Percentiles rank a stretch among this genome's conserved stretches.
phyloP scores from a whole-genome alignment of 1,140 invertebrate genomes.

The Drosophila arizonae region DNA sequence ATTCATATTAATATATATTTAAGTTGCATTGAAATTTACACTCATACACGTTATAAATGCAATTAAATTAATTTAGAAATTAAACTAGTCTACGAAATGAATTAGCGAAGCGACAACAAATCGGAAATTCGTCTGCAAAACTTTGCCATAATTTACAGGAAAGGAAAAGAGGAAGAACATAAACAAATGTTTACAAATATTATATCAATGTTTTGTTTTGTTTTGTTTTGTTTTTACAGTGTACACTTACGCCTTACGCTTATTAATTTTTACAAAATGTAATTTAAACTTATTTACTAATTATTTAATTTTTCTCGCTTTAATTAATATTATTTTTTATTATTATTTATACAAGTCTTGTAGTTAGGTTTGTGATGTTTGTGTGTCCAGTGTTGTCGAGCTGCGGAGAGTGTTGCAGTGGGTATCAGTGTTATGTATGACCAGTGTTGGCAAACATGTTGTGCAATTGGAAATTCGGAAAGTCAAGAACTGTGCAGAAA shows the following conservation, averaged over 20 bases:
- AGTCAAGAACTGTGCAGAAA: constrained; percentile 65
- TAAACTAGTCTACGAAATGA: constrained; percentile 74
- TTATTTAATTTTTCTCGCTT: constrained; percentile 58
- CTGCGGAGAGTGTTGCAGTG: constrained; percentile 43
- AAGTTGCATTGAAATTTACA: constrained; percentile 71
- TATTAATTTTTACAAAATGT: constrained; percentile 77
- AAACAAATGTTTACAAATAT: constrained; percentile 44
- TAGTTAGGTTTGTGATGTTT: constrained; percentile 78
- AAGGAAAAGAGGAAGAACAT: constrained; percentile 23
- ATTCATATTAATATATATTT: constrained; percentile 2
- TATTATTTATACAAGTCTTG: constrained; percentile 80
- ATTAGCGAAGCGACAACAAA: constrained; percentile 58
- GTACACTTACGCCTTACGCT: constrained; percentile 52
- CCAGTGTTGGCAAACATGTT: constrained; percentile 51
- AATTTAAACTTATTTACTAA: constrained; percentile 70
- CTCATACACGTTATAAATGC: constrained; percentile 66
- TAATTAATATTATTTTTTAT: constrained; percentile 15
- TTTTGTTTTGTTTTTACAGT: constrained; percentile 66
- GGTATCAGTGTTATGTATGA: constrained; percentile 16
- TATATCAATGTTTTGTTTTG: constrained; percentile 21
- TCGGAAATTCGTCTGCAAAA: constrained; percentile 37
- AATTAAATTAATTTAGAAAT: constrained; percentile 77
- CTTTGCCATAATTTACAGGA: constrained; percentile 66
- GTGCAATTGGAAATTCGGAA: constrained; percentile 67
- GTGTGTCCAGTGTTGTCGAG: constrained; percentile 52